A percentile compares a stretch with the other conserved stretches of the same genome.
phyloP scores from a whole-genome alignment of 1,140 invertebrate genomes.

The Ceratosolen fusciceps region DNA sequence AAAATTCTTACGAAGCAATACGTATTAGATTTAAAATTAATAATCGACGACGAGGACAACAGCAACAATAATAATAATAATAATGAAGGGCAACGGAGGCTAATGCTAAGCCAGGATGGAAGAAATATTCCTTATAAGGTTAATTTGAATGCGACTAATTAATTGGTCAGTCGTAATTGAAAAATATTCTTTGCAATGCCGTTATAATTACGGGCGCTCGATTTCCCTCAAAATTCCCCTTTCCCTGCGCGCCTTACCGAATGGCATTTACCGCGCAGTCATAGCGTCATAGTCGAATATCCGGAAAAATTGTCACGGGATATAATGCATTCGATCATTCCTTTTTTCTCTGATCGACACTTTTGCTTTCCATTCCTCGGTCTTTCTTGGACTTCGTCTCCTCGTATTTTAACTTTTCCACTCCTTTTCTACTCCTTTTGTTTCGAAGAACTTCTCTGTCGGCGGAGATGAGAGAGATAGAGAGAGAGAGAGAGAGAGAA shows the following conservation, averaged over 20 bases:
- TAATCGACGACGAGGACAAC: background rate
- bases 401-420: background rate
- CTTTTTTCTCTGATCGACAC: background rate
- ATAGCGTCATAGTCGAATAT: background rate
- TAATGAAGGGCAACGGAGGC: background rate
- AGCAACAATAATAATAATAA: too few species aligned
- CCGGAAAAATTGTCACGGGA: constrained; percentile 34
- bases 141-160: constrained; percentile 61
- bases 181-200: constrained; percentile 60
- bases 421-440: background rate
- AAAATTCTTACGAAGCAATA: too few species aligned
- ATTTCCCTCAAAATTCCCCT: background rate
- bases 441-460: constrained; percentile 35
- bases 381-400: constrained; percentile 1
- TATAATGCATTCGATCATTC: constrained; percentile 41
- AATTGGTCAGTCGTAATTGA: constrained; percentile 64
- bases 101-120: background rate
- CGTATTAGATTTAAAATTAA: too few species aligned
- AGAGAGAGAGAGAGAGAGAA: too few species aligned
- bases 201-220: constrained; percentile 49
- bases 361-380: background rate
- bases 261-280: background rate
- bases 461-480: constrained; percentile 5
- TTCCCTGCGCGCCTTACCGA: background rate
- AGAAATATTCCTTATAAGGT: constrained; percentile 39